Percentiles rank a stretch among this genome's conserved stretches.
phyloP scores from a whole-genome alignment of 2,888 invertebrate species.

The Polymixis lichenea region DNA sequence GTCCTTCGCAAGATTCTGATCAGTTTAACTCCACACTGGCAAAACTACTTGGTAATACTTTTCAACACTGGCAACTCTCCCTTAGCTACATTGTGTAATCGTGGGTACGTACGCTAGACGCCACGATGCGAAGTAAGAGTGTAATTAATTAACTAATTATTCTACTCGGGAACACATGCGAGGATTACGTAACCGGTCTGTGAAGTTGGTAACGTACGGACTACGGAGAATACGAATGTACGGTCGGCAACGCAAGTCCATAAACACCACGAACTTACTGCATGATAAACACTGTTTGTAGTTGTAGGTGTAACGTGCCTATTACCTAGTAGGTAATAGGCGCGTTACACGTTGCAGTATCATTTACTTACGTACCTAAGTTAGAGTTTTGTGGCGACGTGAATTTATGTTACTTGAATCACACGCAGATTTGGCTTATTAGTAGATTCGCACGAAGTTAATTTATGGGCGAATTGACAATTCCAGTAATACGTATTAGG shows the following conservation, averaged over 20 bases:
- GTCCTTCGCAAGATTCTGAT: slow-evolving; percentile 66
- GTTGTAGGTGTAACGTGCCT: no score
- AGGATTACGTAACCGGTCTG: slow-evolving; percentile 74
- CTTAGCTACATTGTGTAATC: slow-evolving; percentile 57
- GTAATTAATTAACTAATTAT: slow-evolving; percentile 79
- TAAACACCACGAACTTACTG: neutral
- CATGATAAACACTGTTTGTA: neutral
- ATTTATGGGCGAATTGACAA: no score
- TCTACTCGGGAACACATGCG: slow-evolving; percentile 71
- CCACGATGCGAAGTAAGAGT: slow-evolving; percentile 69
- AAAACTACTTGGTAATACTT: slow-evolving; percentile 39
- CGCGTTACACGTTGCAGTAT: neutral
- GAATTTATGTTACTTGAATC: no score
- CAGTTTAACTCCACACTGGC: slow-evolving; percentile 43
- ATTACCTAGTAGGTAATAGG: no score
- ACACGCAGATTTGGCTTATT: no score
- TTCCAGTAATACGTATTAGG: no score
- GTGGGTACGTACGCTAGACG: slow-evolving; percentile 48
- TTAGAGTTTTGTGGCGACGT: no score
- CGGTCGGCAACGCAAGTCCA: neutral
- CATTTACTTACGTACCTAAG: no score
- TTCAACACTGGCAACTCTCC: slow-evolving; percentile 58
- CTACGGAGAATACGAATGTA: slow-evolving; percentile 27
- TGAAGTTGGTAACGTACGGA: slow-evolving; percentile 50
- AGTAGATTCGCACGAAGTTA: no score